Evolutionary conservation across 2,113 vertebrate species (phyloP), one percentile per base, ranked within the genome.

Genomic region (Arenaria interpres): DNA sequence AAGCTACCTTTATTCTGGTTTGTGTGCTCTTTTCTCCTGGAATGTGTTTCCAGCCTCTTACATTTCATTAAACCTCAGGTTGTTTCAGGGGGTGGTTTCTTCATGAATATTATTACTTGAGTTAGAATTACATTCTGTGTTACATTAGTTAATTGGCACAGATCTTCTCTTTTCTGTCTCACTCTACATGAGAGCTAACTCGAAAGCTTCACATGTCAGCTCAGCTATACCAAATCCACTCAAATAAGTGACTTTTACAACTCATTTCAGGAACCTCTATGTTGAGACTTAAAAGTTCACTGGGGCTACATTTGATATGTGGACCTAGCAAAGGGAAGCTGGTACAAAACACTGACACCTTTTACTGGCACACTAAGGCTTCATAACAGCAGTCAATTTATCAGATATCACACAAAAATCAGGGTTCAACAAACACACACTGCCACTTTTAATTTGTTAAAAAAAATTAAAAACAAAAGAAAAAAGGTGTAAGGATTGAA

Each of bases 311-410:
- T 76, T 10, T 43, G 35, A 45, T 69, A 53, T 2, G 19, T 19
- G 35, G 37, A 64, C 12, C 24, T 6, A 25, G 10, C 56, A 33
- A 85, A 80, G 14, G 33, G 45, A 77, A 83, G n/a, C 54, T 80
- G 72, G 21, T 57, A 79, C 12, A 63, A 76, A 91, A 50, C 30
- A 66, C 18, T 16, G n/a, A 79, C 66, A 71, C 19, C 25, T 89
- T 67, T 64, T 50, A 46, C n/a, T 86, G 87, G 22, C 46, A 84
- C 4, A 3, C 22, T 23, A 33, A 64, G n/a, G 51, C 56, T 82
- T 67, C 0, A 0, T 12, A 46, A 59, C 4, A 4, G 51, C 28
- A 77, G 39, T 9, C 3, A 8, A 3, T 0, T 56, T 33, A 64
- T 0, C 1, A 3, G 35, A 54, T n/a, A 30, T 7, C 6, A 8